Base-by-base conservation (phyloP, 2,113 vertebrate species). In the Halichoerus grypus region DNA sequence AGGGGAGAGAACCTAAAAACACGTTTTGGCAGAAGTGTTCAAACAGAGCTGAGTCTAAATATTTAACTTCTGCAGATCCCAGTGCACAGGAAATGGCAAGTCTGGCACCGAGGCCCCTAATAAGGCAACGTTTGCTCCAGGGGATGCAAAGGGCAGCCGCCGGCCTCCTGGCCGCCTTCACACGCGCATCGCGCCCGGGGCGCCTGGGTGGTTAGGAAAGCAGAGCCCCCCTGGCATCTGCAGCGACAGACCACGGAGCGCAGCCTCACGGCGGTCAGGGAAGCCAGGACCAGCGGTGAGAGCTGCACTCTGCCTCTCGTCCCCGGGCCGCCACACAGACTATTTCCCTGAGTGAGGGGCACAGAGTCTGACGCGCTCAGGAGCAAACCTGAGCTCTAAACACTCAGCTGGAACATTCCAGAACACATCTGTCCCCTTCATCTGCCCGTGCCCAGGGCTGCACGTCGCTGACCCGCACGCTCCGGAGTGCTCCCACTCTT, bases 31-130 rank as follows among this genome's bases (percentile, higher is more conserved):
- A 97, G 63, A 61, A 87, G 85, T n/a, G 31, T 36, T 98, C 79
- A 96, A 95, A 95, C 72, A 96, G 97, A 97, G 84, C 83, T 83
- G 88, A 98, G 97, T 98, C 97, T 98, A 98, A 98, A 98, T 98
- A 97, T 98, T 98, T 98, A 98, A 81, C 90, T 98, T 98, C 67
- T 92, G 81, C 91, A 95, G 88, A 97, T 86, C 97, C 91, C 33
- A 91, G 84, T 81, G 89, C 96, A 46, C 88, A 96, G 95, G 95
- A 97, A 96, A 95, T 59, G 26, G 95, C 74, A 55, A 74, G 93
- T 46, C 57, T 72, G 72, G 85, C 59, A 84, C 69, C 79, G 39
- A 63, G 94, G 83, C 97, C 95, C 98, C 98, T 98, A 98, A 98
- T 98, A 98, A 98, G 98, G 98, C 96, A 96, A 95, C 15, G 0